A percentile compares a stretch with the other conserved stretches of the same genome.
Conservation (phyloP, 2,113 vertebrate species). For the Varanus komodoensis region DNA sequence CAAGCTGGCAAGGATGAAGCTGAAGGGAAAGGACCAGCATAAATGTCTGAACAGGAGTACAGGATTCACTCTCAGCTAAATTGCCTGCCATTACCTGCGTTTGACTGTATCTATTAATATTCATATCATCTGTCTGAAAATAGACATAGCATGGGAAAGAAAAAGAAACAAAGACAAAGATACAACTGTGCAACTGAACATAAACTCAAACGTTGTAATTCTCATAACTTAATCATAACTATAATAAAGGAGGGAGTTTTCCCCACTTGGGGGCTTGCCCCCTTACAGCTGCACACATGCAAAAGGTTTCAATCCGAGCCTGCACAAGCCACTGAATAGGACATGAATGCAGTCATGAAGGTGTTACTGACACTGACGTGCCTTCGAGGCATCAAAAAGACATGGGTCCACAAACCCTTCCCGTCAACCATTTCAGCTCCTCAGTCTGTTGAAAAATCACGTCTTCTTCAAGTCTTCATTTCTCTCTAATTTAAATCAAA, state of each 20-base stretch:
- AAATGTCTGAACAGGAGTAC: background rate
- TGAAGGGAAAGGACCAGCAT: too few species aligned
- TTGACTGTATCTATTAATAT: background rate
- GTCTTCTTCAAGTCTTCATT: background rate
- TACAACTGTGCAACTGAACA: constrained; percentile 15
- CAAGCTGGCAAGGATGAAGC: too few species aligned
- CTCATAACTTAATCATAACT: background rate
- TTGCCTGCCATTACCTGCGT: background rate
- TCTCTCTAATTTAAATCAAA: background rate
- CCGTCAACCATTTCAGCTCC: background rate
- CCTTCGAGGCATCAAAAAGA: background rate
- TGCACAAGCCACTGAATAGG: background rate
- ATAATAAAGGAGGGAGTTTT: constrained; percentile 3
- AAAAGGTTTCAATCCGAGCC: background rate
- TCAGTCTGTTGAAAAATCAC: background rate
- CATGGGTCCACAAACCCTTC: background rate
- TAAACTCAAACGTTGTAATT: background rate
- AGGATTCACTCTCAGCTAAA: background rate
- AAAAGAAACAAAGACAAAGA: constrained; percentile 65
- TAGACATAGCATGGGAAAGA: constrained; percentile 40
- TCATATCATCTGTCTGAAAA: background rate
- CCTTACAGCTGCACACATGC: background rate
- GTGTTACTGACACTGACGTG: background rate
- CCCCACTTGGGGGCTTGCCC: too few species aligned
- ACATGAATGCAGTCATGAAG: background rate